A percentile compares a stretch with the other conserved stretches of the same genome.
Conservation (phyloP, 2,113 vertebrate species). For the Corythoichthys haematopterus region DNA sequence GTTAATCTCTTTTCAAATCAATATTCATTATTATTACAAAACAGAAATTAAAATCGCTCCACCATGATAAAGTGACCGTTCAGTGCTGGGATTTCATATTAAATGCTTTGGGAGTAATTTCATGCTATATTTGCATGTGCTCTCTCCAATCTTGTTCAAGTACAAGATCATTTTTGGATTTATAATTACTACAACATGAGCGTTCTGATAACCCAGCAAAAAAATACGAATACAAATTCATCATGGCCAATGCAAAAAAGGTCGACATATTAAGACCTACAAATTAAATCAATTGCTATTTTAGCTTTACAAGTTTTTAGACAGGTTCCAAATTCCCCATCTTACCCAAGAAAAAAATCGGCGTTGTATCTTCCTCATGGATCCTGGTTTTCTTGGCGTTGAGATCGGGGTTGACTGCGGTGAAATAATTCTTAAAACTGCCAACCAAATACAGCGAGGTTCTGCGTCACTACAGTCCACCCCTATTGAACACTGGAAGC, state of each 20-base stretch:
- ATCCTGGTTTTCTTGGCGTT: conserved; percentile 34
- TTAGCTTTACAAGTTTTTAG: neutral
- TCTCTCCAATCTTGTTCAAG: too few species aligned
- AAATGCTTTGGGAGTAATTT: too few species aligned
- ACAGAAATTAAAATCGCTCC: too few species aligned
- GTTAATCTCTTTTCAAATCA: too few species aligned
- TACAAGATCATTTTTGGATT: too few species aligned
- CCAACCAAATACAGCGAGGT: conserved; percentile 89
- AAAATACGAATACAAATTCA: neutral
- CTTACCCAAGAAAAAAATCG: conserved; percentile 61
- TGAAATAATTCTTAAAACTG: conserved; percentile 64
- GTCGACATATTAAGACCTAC: neutral
- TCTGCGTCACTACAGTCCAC: conserved; percentile 87
- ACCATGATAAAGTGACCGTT: too few species aligned
- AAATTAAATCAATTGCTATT: neutral
- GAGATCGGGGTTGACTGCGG: conserved; percentile 22
- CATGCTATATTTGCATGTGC: too few species aligned
- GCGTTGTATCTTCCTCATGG: conserved; percentile 39
- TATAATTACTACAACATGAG: too few species aligned
- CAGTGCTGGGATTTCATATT: too few species aligned
- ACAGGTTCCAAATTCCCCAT: neutral
- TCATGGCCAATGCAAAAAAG: neutral
- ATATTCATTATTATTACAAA: too few species aligned
- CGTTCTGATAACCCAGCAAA: too few species aligned
- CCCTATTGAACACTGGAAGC: conserved; percentile 80